Conservation (phyloP, 2,113 vertebrate genomes). For the Oceanites oceanicus region DNA sequence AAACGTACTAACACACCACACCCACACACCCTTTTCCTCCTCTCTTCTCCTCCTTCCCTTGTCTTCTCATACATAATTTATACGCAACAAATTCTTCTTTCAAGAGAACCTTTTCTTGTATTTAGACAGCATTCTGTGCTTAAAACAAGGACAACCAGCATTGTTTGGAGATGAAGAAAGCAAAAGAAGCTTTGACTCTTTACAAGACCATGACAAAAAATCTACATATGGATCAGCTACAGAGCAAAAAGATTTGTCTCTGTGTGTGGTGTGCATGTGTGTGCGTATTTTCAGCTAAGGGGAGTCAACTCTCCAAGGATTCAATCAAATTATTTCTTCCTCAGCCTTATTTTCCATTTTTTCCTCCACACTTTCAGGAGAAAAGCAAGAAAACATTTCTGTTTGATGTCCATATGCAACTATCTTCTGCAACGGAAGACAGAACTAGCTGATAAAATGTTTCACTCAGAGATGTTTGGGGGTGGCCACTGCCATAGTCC, state of each 20-base stretch:
- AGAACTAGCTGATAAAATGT: neutral
- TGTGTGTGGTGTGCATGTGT: neutral
- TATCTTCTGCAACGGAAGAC: neutral
- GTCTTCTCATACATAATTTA: neutral
- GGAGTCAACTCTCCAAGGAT: slow-evolving; percentile 40
- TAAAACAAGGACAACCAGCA: neutral
- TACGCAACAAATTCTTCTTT: neutral
- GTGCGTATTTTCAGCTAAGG: neutral
- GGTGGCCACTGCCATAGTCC: neutral
- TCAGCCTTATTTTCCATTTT: slow-evolving; percentile 10
- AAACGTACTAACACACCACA: neutral
- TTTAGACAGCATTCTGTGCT: neutral
- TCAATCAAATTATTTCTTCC: slow-evolving; percentile 46
- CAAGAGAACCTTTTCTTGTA: neutral
- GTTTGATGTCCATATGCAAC: neutral
- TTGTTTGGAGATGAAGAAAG: neutral
- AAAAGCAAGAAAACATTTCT: neutral
- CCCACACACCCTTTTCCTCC: too few species aligned
- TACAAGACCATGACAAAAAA: neutral
- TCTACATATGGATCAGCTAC: neutral
- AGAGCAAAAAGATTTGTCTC: neutral
- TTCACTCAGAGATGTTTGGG: neutral
- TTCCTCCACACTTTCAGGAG: neutral
- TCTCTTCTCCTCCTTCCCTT: neutral
- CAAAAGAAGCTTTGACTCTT: neutral